Evolutionary conservation across 35 echinoderm and acorn worm species (phyloP).

Genomic region (Heliocidaris erythrogramma): DNA sequence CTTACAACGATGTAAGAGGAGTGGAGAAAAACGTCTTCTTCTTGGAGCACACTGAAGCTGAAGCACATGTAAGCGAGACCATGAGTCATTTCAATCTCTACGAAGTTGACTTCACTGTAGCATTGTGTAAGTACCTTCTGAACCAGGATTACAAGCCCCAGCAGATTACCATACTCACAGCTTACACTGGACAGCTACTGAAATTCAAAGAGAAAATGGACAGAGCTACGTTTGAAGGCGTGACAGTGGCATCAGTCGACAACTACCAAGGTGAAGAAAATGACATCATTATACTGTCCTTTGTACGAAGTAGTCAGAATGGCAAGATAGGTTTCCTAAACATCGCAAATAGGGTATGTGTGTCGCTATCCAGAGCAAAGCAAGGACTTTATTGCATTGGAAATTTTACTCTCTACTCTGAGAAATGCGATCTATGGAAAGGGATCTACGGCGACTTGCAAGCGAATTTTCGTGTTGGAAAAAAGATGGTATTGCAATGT

Average conservation of each 20-base stretch:
- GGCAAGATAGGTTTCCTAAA: constrained; percentile 91
- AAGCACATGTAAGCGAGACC: constrained; percentile 54
- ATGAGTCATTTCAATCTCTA: constrained; percentile 72
- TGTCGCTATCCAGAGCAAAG: constrained; percentile 83
- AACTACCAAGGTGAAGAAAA: constrained; percentile 92
- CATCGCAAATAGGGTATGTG: constrained; percentile 80
- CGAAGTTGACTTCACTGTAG: constrained; percentile 72
- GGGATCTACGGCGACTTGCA: constrained; percentile 50
- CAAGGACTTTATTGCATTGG: constrained; percentile 90
- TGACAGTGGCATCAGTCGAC: constrained; percentile 68
- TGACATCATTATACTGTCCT: constrained; percentile 91
- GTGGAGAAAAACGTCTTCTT: constrained; percentile 66
- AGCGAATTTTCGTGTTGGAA: constrained; percentile 35
- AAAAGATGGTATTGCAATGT: constrained; percentile 59
- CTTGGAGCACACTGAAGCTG: constrained; percentile 58
- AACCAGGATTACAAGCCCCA: constrained; percentile 65
- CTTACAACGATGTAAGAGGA: constrained; percentile 59
- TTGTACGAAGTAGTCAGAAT: constrained; percentile 87
- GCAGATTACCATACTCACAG: constrained; percentile 83
- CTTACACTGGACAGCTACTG: constrained; percentile 75
- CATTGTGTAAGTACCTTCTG: constrained; percentile 73
- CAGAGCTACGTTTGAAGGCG: constrained; percentile 49
- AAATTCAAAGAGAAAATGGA: constrained; percentile 64
- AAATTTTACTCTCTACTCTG: constrained; percentile 66
- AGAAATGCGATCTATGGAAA: constrained; percentile 76